phyloP scores from a whole-genome alignment of 2,888 invertebrate species.

The Cybosia mesomella region DNA sequence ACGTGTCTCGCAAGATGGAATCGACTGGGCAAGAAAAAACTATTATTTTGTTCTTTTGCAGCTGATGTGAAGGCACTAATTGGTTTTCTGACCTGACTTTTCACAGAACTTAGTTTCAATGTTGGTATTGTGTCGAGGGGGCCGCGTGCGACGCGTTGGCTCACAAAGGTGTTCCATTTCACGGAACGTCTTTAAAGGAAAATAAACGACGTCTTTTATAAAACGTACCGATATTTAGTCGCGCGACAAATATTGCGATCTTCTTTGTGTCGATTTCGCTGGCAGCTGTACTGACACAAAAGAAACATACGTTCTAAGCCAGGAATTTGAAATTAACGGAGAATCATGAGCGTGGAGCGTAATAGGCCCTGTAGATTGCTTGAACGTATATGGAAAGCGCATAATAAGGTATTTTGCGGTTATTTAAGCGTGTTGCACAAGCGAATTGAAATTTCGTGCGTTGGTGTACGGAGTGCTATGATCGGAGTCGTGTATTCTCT shows the following conservation, averaged over 20 bases:
- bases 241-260: conserved; percentile 81
- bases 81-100: conserved; percentile 71
- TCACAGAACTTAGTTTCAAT: conserved; percentile 63
- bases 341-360: conserved; percentile 77
- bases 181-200: conserved; percentile 74
- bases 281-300: conserved; percentile 81
- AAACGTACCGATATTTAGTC: conserved; percentile 73
- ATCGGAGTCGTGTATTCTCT: conserved; percentile 70
- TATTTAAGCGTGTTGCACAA: conserved; percentile 84
- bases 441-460: conserved; percentile 85
- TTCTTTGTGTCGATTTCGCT: conserved; percentile 77
- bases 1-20: conserved; percentile 55
- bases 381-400: conserved; percentile 85
- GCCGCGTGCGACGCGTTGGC: conserved; percentile 59
- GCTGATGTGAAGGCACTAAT: conserved; percentile 71
- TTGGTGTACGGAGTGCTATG: conserved; percentile 71
- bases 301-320: conserved; percentile 74
- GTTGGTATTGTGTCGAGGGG: conserved; percentile 62
- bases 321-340: conserved; percentile 81
- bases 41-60: conserved; percentile 61
- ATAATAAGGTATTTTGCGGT: conserved; percentile 86
- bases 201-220: conserved; percentile 77
- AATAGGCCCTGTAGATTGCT: conserved; percentile 80
- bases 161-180: conserved; percentile 79
- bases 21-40: conserved; percentile 61